Conservation (phyloP, 2,888 invertebrate species). For the Drosophila paramelanica region DNA sequence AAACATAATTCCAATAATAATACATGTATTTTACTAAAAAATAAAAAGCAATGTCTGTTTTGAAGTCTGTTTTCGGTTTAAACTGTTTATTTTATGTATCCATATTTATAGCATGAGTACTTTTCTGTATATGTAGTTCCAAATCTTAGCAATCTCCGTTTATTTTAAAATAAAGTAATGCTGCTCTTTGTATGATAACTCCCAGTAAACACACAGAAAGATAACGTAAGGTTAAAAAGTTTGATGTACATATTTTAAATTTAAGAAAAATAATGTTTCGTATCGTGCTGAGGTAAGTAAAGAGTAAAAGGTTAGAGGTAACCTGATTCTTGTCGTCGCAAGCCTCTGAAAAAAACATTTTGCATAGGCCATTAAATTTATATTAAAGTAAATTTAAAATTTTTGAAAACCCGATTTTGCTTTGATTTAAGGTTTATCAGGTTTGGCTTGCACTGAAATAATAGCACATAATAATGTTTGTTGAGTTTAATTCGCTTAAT, state of each 20-base stretch:
- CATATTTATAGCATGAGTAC: not conserved
- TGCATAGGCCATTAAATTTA: too few species aligned
- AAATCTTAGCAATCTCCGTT: slow-evolving; percentile 5
- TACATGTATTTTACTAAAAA: slow-evolving; percentile 60
- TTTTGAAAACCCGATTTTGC: too few species aligned
- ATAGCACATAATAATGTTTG: too few species aligned
- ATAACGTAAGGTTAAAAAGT: slow-evolving; percentile 7
- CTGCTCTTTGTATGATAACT: not conserved
- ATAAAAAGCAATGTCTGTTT: not conserved
- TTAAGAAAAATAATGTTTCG: slow-evolving; percentile 33
- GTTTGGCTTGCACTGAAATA: too few species aligned
- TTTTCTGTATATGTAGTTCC: not conserved
- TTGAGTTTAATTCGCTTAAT: too few species aligned
- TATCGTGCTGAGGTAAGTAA: slow-evolving; percentile 37
- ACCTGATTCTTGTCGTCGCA: too few species aligned
- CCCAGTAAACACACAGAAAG: slow-evolving; percentile 11
- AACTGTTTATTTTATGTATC: not conserved
- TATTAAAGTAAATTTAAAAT: too few species aligned
- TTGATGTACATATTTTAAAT: slow-evolving; percentile 14
- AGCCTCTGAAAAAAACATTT: too few species aligned
- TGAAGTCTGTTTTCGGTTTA: not conserved
- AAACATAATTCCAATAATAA: slow-evolving; percentile 74
- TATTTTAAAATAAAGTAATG: not conserved
- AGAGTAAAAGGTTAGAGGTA: not conserved
- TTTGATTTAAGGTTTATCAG: too few species aligned